Evolutionary conservation across 2,113 vertebrate genomes (phyloP), one percentile per base, ranked within the genome.

Genomic region (Trogon melanurus): DNA sequence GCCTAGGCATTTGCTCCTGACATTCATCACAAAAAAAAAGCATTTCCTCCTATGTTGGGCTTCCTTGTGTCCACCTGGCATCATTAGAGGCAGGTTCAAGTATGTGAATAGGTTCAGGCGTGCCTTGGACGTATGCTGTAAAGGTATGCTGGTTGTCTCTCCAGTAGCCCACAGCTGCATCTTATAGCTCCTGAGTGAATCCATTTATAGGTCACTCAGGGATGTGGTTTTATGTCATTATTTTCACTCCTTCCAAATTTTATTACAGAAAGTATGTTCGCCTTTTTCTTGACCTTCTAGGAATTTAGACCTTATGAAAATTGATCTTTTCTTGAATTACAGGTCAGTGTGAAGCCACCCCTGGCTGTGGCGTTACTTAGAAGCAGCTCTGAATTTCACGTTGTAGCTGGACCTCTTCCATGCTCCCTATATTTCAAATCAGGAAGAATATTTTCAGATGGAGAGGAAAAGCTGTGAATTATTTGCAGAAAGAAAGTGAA

Each of bases 301-400:
- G 23, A 85, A 30, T 69, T 61, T 65, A n/a, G 22, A 13, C 32
- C n/a, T 62, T 88, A 60, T 13, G n/a, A 91, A 93, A 91, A 88
- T 45, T 26, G 66, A 62, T 73, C 11, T 73, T 58, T 88, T 83
- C 72, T 5, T 88, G 64, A 83, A 30, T 85, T 83, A 78, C 26
- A 80, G 51, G 27, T 82, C 54, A 62, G 27, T 47, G 30, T 20
- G 29, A 73, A 95, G 29, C 64, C 29, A 32, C 32, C 30, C 21
- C n/a, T 79, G 54, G 19, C 58, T 1, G 0, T 47, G 32, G 22
- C 73, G 36, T 83, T 88, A 38, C 23, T 53, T 90, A 56, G 44
- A 65, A 95, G n/a, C 69, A 71, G 34, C 34, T 67, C 89, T 88
- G 75, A 60, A 64, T 91, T 96, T 89, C 66, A 83, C 36, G 41